Conservation (phyloP, 2,797 vertebrate genomes). For the Sebastes baramenuke region DNA sequence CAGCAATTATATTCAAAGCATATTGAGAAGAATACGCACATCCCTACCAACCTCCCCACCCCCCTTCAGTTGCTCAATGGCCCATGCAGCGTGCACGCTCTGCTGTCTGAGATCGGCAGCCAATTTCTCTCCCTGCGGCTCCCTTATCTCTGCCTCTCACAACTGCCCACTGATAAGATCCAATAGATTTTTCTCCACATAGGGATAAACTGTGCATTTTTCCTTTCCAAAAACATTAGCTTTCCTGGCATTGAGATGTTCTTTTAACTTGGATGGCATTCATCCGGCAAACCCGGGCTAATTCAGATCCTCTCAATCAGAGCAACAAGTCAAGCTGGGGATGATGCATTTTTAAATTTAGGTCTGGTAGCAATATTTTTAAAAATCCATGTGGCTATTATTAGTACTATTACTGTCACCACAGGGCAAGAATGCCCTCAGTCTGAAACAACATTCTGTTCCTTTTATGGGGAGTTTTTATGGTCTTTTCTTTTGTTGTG, state of each 20-base stretch:
- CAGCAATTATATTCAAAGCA: constrained; percentile 39
- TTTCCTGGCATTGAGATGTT: constrained; percentile 47
- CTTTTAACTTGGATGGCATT: constrained; percentile 29
- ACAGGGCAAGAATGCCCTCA: background rate
- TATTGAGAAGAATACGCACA: constrained; percentile 32
- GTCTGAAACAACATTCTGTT: background rate
- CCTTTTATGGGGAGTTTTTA: background rate
- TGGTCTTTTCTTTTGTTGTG: background rate
- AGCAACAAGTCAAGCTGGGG: constrained; percentile 34
- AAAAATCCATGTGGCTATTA: background rate
- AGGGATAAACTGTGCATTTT: constrained; percentile 57
- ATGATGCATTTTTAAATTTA: background rate
- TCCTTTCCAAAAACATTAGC: constrained; percentile 52
- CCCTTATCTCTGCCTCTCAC: constrained; percentile 72
- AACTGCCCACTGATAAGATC: constrained; percentile 73
- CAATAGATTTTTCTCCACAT: constrained; percentile 65
- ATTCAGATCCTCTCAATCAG: constrained; percentile 16
- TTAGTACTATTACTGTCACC: background rate
- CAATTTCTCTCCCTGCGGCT: constrained; percentile 60
- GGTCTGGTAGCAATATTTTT: background rate
- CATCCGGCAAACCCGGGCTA: background rate
- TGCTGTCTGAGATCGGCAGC: constrained; percentile 49
- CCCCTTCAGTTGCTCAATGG: constrained; percentile 17
- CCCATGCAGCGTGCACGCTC: constrained; percentile 30
- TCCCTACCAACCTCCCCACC: background rate